Percentiles rank a stretch among this genome's conserved stretches.
These are phyloP conservation scores for Campoplex nolae DNA, from an alignment of 2,888 invertebrate species.

Conservation along the genomic window DNA sequence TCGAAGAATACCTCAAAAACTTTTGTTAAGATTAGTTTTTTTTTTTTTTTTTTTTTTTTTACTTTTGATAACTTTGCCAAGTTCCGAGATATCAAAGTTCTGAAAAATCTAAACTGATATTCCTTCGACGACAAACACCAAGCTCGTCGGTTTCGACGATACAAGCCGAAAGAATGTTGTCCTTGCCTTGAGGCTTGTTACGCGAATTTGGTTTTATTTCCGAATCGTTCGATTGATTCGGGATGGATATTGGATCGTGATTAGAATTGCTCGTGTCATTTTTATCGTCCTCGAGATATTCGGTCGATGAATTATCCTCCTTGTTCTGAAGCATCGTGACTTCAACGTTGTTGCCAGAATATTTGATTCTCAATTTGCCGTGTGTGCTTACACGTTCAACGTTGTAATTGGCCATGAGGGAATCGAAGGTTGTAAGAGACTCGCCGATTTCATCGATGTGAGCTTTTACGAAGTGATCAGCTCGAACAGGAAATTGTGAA, in stretches of 20 bases:
- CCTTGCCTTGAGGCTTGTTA: neutral
- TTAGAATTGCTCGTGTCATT: neutral
- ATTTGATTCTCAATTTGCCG: neutral
- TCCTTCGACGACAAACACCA: neutral
- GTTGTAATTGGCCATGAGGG: neutral
- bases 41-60: no score
- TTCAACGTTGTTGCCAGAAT: neutral
- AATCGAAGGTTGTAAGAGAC: neutral
- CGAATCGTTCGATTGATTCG: neutral
- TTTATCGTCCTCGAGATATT: neutral
- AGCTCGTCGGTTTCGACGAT: neutral
- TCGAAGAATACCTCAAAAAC: no score
- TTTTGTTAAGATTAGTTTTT: no score
- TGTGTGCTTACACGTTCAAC: neutral
- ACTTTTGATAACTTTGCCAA: neutral
- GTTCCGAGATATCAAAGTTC: neutral
- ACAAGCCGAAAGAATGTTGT: neutral
- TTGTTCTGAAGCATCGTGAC: neutral
- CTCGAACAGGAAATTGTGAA: neutral
- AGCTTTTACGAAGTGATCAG: neutral
- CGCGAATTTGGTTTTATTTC: neutral
- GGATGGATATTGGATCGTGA: rapidly evolving
- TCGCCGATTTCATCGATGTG: neutral
- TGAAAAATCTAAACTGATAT: neutral
- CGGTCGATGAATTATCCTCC: neutral